phyloP scores from a whole-genome alignment of 1,140 invertebrate species.

The Campodea augens region DNA sequence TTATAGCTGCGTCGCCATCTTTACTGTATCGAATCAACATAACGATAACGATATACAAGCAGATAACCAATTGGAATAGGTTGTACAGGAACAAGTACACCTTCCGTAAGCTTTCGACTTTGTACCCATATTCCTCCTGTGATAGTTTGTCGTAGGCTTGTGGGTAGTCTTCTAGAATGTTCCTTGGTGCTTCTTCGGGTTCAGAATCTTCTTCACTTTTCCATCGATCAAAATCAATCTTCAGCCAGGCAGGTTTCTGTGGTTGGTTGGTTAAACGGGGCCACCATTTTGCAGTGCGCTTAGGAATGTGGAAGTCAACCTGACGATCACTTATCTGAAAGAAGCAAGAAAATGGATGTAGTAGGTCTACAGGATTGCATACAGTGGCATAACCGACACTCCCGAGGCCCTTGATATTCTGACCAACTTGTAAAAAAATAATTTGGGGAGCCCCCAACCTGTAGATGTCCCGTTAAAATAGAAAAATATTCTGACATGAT shows the following conservation, averaged over 20 bases:
- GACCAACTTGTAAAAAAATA: background rate
- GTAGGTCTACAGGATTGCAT: background rate
- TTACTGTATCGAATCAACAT: slow-evolving; percentile 51
- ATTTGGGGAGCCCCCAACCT: too few relatives aligned
- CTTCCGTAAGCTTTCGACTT: slow-evolving; percentile 58
- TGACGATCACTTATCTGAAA: slow-evolving; percentile 48
- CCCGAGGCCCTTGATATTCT: too few relatives aligned
- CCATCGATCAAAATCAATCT: slow-evolving; percentile 72
- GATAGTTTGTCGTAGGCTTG: slow-evolving; percentile 52
- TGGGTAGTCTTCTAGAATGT: slow-evolving; percentile 42
- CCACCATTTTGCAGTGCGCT: slow-evolving; percentile 54
- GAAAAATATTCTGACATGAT: background rate
- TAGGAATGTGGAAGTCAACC: slow-evolving; percentile 54
- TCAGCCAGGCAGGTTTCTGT: slow-evolving; percentile 60
- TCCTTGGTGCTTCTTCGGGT: slow-evolving; percentile 39
- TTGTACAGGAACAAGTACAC: slow-evolving; percentile 81
- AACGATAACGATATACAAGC: slow-evolving; percentile 52
- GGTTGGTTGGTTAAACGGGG: slow-evolving; percentile 52
- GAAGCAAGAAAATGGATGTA: slow-evolving; percentile 6
- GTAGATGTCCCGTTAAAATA: too few relatives aligned
- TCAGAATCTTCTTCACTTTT: slow-evolving; percentile 44
- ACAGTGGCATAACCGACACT: background rate
- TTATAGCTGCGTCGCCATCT: slow-evolving; percentile 49
- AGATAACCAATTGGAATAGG: slow-evolving; percentile 75
- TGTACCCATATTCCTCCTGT: slow-evolving; percentile 59